Base-by-base conservation (phyloP, 2,888 invertebrate species). In the Agriopis marginaria region DNA sequence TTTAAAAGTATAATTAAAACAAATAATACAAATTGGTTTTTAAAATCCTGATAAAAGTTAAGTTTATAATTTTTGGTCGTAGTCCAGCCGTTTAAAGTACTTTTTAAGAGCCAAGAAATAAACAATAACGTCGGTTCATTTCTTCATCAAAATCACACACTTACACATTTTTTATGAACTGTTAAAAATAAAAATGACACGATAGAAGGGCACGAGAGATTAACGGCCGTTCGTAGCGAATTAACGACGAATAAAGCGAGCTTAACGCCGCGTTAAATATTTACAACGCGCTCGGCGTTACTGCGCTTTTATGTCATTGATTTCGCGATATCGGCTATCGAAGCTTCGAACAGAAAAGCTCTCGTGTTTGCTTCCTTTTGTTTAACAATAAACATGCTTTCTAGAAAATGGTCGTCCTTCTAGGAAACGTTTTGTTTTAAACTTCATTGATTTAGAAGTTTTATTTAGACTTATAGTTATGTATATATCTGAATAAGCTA, bases 241-340 rank as follows among this genome's bases (percentile, higher is more conserved):
- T 74, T 78, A 77, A 75, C 68, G 73, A 45, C 53, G 53, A 75
- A 75, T 79, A 76, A 77, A 75, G 70, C 64, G 50, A 60, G 70
- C 59, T 68, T 70, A 76, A 75, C 77, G 70, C 62, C 70, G 72
- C 73, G 61, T 72, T 75, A 66, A 71, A 76, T 72, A 75, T 74
- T 77, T 65, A 76, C 64, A 66, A 59, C 73, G 12, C 3, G 54
- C 39, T 54, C 54, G 50, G 51, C 68, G 70, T 67, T 58, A 58
- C 63, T 63, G 67, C 58, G 56, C 56, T 67, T 67, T 69, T 68
- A 72, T 60, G 60, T 47, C 66, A 60, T 64, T 42, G 64, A 70
- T 73, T 73, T 44, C 39, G 11, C 55, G 63, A 50, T 62, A 62
- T 47, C 42, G 42, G 42, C 55, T 14, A 42, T 14, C 40, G 42